Base-by-base conservation (phyloP, 2,888 invertebrate species). In the Standfussiana lucernea region DNA sequence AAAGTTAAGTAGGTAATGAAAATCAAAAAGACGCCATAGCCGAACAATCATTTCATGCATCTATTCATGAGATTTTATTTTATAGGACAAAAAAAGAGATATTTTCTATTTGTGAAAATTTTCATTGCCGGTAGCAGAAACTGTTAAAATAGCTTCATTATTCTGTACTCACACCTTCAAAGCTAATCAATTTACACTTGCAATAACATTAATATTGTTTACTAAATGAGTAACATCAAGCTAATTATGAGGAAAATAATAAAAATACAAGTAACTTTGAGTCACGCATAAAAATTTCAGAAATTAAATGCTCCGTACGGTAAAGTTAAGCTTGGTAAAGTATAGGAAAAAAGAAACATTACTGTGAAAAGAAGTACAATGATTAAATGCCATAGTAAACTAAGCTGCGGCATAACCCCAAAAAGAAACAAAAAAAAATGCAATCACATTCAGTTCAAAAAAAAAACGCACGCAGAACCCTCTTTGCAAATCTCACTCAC, bases 381-480 rank as follows among this genome's bases (percentile, higher is more conserved):
- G 7, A 72, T 3, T 28, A 13, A 53, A 75, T n/a, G 10, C 15
- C n/a, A 15, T 47, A 24, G 6, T 21, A 35, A 61, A 61, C 11
- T 21, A 35, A 4, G 21, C 35, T 61, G 21, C 59, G 4, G 32
- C 10, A 24, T 10, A 28, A 75, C 61, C n/a, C 35, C 2, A 76
- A 42, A 67, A 40, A 18, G 24, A 75, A 50, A 28, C 10, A 21
- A 18, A 21, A 61, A 47, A 40, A 35, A 37, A 40, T 47, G 5
- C 24, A 75, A 59, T 35, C 35, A 18, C 6, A 32, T 28, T 35
- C 10, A 69, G 1, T 50, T 35, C 18, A 2, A 35, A 71, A 70
- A 66, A 72, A 69, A 65, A 40, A 2, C 4, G 5, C n/a, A 28
- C 65, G 28, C 77, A 15, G 83, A 84, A 83, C 84, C 74, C 50